phyloP scores from a whole-genome alignment of 2,797 vertebrate species.

The Danio albolineatus region DNA sequence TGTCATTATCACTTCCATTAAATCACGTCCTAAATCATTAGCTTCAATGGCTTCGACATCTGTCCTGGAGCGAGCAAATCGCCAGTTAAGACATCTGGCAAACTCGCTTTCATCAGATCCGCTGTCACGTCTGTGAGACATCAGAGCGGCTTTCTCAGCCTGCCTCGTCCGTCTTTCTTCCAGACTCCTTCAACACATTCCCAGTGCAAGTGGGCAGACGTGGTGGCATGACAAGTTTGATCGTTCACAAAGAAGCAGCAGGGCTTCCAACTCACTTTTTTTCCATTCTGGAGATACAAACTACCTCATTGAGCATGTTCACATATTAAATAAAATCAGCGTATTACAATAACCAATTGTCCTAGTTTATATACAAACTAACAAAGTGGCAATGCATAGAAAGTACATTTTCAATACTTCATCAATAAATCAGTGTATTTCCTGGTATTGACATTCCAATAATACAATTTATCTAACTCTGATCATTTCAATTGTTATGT shows the following conservation, averaged over 20 bases:
- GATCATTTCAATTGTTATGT: too few species aligned
- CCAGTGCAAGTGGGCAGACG: constrained; percentile 42
- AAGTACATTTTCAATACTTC: too few species aligned
- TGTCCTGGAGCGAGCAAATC: constrained; percentile 47
- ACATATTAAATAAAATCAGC: too few species aligned
- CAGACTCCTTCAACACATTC: constrained; percentile 42
- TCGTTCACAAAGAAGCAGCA: constrained; percentile 31
- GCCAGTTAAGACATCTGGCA: constrained; percentile 52
- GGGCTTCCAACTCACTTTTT: constrained; percentile 30
- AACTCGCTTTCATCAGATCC: constrained; percentile 49
- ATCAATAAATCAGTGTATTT: too few species aligned
- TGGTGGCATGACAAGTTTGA: constrained; percentile 51
- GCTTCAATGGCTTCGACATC: constrained; percentile 41
- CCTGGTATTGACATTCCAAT: too few species aligned
- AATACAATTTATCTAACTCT: too few species aligned
- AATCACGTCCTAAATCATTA: constrained; percentile 48
- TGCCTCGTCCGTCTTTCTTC: constrained; percentile 38
- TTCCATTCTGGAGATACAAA: constrained; percentile 44
- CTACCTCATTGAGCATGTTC: constrained; percentile 13
- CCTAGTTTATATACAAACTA: too few species aligned
- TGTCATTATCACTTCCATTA: constrained; percentile 42
- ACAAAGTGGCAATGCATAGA: too few species aligned
- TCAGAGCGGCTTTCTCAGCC: constrained; percentile 49
- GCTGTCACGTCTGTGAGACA: constrained; percentile 39
- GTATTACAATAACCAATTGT: too few species aligned